Evolutionary conservation across 2,113 vertebrate genomes (phyloP).

Genomic region (Eudyptes chrysolophus): DNA sequence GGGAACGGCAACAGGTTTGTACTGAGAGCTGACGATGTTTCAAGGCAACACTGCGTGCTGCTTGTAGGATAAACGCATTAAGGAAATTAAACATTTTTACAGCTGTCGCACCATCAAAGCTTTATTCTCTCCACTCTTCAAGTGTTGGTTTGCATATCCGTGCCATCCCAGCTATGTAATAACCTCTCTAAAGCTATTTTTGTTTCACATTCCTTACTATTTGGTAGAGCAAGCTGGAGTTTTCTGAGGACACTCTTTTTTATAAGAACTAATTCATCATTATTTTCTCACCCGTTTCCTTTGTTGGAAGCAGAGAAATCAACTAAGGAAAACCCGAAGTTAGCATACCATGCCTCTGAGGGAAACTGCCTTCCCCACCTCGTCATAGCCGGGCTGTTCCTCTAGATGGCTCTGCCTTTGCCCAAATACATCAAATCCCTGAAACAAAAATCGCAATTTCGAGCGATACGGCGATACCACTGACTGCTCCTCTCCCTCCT

Average conservation of each 20-base stretch:
- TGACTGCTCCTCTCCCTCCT: not conserved
- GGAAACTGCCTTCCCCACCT: not conserved
- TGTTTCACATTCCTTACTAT: not conserved
- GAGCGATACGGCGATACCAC: not conserved
- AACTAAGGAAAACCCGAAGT: not conserved
- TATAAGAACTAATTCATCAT: conserved; percentile 26
- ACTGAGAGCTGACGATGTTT: not conserved
- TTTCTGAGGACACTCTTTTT: conserved; percentile 17
- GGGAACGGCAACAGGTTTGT: not conserved
- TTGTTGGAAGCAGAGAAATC: conserved; percentile 4
- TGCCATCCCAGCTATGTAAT: conserved; percentile 5
- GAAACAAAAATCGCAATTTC: not conserved
- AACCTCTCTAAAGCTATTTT: conserved; percentile 27
- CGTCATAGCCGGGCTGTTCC: conserved; percentile 29
- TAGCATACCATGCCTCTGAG: not conserved
- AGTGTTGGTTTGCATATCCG: conserved; percentile 2
- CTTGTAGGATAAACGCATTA: not conserved
- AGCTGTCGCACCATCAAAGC: not conserved
- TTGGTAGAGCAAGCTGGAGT: conserved; percentile 7
- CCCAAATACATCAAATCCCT: not conserved
- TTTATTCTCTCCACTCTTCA: not conserved
- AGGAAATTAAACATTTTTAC: conserved; percentile 31
- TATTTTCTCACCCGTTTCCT: not conserved
- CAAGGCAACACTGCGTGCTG: not conserved
- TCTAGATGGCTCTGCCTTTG: conserved; percentile 74